Conservation (phyloP, 2,113 vertebrate species). For the Muntiacus muntjak region DNA sequence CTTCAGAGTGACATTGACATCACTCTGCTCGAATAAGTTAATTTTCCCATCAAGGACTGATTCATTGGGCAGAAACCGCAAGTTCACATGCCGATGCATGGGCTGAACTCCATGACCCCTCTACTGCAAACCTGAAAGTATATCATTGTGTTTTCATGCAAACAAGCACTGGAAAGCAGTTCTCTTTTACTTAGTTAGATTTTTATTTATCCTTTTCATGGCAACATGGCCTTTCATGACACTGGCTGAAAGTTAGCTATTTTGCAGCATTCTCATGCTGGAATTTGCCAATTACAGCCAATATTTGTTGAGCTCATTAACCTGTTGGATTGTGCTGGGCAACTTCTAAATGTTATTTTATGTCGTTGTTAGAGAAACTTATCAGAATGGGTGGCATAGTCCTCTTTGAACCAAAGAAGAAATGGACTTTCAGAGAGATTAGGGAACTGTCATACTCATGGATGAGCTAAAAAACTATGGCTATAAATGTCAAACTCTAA, state of each 20-base stretch:
- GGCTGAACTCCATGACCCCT: not conserved
- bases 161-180: not conserved
- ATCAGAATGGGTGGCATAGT: not conserved
- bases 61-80: conserved; percentile 44
- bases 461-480: not conserved
- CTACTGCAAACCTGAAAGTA: not conserved
- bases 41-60: not conserved
- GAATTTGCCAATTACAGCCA: not conserved
- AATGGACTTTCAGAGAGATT: not conserved
- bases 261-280: not conserved
- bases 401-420: not conserved
- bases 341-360: not conserved
- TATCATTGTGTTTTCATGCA: not conserved
- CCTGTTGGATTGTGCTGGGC: not conserved
- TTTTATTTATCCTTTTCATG: not conserved
- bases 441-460: not conserved
- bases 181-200: not conserved
- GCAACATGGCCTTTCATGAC: not conserved
- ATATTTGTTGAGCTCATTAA: not conserved
- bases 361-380: not conserved
- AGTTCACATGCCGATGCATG: not conserved
- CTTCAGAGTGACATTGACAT: conserved; percentile 13
- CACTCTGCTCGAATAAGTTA: not conserved
- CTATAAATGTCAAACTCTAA: not conserved
- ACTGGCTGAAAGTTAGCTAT: accelerated